A percentile compares a stretch with the other conserved stretches of the same genome.
These are phyloP conservation scores for Pygathrix nemaeus DNA, from an alignment of 2,113 vertebrate genomes.

Conservation along the genomic window DNA sequence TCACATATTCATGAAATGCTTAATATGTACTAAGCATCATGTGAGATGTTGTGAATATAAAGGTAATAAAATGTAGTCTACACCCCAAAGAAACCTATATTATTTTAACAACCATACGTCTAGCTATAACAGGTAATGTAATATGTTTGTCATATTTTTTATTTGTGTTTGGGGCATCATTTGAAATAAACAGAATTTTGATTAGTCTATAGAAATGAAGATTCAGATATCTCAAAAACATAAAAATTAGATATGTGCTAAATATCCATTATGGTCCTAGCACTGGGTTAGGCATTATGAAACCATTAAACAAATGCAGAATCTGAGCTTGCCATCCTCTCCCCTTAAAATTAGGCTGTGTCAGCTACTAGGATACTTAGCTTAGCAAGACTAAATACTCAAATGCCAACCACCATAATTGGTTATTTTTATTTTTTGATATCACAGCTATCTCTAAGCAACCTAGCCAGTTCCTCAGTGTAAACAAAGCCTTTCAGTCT, in stretches of 20 bases:
- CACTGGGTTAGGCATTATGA: not conserved
- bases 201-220: not conserved
- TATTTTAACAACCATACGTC: constrained; percentile 2
- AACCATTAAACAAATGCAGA: not conserved
- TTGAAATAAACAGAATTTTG: not conserved
- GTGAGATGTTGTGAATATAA: not conserved
- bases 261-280: not conserved
- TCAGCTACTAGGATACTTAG: not conserved
- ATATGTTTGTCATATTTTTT: not conserved
- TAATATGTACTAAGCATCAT: not conserved
- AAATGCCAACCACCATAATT: not conserved
- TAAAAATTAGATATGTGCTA: not conserved
- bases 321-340: not conserved
- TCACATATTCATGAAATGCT: not conserved
- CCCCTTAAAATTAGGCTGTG: not conserved
- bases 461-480: not conserved
- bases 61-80: not conserved
- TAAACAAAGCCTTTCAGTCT: not conserved
- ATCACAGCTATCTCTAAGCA: not conserved
- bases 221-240: not conserved
- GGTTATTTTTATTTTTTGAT: not conserved
- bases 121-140: not conserved
- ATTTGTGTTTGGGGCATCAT: not conserved
- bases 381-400: not conserved
- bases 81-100: not conserved